These are phyloP conservation scores for Ceuthmochares aereus DNA, from an alignment of 2,113 vertebrate species.

Conservation along the genomic window DNA sequence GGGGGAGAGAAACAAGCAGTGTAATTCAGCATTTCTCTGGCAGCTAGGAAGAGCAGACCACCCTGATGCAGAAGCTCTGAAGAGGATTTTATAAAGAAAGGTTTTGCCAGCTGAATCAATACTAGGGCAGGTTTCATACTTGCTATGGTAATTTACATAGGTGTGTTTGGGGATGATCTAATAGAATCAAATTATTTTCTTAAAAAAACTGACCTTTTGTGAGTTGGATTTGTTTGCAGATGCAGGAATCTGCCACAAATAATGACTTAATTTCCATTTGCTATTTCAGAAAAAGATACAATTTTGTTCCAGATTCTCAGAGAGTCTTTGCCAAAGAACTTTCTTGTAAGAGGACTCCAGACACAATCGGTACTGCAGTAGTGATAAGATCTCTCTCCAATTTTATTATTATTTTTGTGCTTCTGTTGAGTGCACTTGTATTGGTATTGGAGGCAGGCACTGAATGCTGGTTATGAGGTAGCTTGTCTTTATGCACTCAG, in stretches of 20 bases:
- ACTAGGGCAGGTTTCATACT: not conserved
- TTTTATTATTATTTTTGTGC: not conserved
- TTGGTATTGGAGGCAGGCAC: not conserved
- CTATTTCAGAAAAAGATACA: not conserved
- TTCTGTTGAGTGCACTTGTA: not conserved
- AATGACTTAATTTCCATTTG: not conserved
- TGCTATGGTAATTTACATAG: not conserved
- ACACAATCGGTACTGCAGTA: not conserved
- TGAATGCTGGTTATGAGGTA: not conserved
- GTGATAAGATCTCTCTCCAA: not conserved
- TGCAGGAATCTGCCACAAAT: not conserved
- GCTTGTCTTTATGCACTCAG: not conserved
- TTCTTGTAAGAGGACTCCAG: not conserved
- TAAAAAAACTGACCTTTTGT: not conserved
- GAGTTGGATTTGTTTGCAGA: not conserved
- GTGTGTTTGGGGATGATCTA: not conserved
- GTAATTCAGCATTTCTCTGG: slow-evolving; percentile 13
- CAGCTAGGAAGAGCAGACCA: slow-evolving; percentile 50
- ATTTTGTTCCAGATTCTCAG: not conserved
- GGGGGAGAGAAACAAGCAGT: not conserved
- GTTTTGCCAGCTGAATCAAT: slow-evolving; percentile 66
- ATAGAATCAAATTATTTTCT: not conserved
- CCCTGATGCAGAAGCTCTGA: slow-evolving; percentile 15
- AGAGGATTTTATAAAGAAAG: not conserved
- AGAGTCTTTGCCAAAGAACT: not conserved